These are phyloP conservation scores for Coregonus suidteri DNA, from an alignment of 2,797 vertebrate genomes.

Conservation along the genomic window DNA sequence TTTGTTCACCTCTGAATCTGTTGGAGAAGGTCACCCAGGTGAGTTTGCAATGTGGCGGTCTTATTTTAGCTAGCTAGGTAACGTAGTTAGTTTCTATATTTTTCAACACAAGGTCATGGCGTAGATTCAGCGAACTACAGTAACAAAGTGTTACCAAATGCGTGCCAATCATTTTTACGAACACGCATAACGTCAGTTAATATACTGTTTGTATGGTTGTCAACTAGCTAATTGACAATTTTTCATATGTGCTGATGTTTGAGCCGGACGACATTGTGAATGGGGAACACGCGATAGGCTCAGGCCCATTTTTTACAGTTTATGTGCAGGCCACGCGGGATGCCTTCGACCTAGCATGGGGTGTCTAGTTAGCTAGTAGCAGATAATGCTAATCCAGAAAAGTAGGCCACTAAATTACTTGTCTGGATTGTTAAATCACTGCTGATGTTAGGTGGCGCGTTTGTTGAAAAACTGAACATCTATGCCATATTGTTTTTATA, in stretches of 20 bases:
- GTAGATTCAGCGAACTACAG: neutral
- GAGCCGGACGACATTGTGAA: neutral
- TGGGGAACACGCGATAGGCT: neutral
- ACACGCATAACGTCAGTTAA: neutral
- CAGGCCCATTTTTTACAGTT: neutral
- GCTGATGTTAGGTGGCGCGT: neutral
- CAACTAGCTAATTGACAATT: neutral
- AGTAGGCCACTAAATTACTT: neutral
- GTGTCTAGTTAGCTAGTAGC: neutral
- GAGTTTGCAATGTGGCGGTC: slow-evolving; percentile 41
- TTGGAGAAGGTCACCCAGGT: slow-evolving; percentile 96
- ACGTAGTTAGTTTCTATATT: slow-evolving; percentile 17
- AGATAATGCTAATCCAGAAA: neutral
- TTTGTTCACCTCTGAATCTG: slow-evolving; percentile 93
- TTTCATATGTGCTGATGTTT: neutral
- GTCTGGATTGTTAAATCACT: neutral
- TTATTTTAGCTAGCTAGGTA: neutral
- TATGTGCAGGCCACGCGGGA: neutral
- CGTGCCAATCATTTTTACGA: neutral
- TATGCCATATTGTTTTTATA: neutral
- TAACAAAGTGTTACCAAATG: neutral
- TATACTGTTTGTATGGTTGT: neutral
- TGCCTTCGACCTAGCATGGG: neutral
- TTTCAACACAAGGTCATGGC: slow-evolving; percentile 13
- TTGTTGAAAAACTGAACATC: neutral